Conservation (phyloP, 2,888 invertebrate species). For the Thymelicus acteon region DNA sequence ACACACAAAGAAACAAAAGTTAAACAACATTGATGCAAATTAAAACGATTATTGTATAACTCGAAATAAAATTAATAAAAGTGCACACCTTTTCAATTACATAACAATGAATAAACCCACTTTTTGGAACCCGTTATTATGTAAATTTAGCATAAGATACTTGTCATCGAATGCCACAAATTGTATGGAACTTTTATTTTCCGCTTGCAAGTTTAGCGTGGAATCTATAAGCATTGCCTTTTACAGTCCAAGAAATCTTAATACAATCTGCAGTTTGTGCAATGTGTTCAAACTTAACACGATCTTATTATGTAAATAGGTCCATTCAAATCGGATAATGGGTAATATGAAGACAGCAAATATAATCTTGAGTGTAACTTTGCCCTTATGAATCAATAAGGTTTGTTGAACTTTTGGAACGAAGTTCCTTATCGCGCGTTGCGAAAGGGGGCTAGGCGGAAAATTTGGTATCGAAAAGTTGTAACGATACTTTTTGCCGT, state of each 20-base stretch:
- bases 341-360: slow-evolving; percentile 55
- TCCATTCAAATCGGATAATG: slow-evolving; percentile 61
- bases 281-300: slow-evolving; percentile 47
- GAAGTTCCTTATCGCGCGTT: no score
- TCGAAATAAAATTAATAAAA: background rate
- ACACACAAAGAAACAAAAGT: no score
- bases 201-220: slow-evolving; percentile 7
- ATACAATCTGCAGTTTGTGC: slow-evolving; percentile 55
- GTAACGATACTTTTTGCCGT: no score
- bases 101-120: slow-evolving; percentile 3
- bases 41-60: background rate
- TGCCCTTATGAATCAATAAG: slow-evolving; percentile 14
- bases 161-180: background rate
- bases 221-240: slow-evolving; percentile 39
- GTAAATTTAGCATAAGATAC: background rate
- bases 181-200: slow-evolving; percentile 2
- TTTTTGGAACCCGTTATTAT: slow-evolving; percentile 3
- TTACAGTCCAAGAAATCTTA: slow-evolving; percentile 52
- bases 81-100: background rate
- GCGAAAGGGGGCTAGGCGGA: no score
- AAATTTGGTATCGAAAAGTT: no score
- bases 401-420: slow-evolving; percentile 15
- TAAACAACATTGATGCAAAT: no score
- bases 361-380: slow-evolving; percentile 38
- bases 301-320: slow-evolving; percentile 65